Evolutionary conservation across 2,888 invertebrate species (phyloP).

Genomic region (Uropetala carovei): DNA sequence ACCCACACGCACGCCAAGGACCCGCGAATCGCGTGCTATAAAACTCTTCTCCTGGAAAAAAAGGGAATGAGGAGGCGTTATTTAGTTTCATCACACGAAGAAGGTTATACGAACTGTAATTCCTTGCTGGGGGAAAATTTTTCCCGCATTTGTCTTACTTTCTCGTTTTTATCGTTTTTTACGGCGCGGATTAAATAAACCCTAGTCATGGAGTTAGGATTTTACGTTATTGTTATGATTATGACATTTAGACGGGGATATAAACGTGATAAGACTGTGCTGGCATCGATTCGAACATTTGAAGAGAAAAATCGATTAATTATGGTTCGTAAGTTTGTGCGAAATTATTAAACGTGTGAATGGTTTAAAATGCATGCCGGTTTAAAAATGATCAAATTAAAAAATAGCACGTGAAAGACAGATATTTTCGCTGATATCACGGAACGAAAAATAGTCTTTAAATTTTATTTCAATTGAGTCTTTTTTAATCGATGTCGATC

Average conservation of each 20-base stretch:
- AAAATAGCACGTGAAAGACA: too few species aligned
- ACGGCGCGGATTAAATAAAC: neutral
- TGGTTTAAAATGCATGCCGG: too few species aligned
- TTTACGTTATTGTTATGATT: too few species aligned
- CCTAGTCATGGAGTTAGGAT: too few species aligned
- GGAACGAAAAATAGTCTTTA: neutral
- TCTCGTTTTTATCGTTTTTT: slow-evolving; percentile 17
- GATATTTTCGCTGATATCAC: neutral
- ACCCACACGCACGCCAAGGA: neutral
- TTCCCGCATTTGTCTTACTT: neutral
- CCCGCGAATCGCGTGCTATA: neutral
- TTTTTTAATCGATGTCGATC: neutral
- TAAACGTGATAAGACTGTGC: too few species aligned
- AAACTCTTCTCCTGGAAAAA: neutral
- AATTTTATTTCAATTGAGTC: neutral
- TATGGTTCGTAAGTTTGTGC: too few species aligned
- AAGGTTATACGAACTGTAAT: neutral
- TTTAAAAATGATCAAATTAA: too few species aligned
- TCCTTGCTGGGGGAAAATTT: neutral
- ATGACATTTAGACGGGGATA: too few species aligned
- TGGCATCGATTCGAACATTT: too few species aligned
- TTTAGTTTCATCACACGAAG: slow-evolving; percentile 30
- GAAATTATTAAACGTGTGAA: too few species aligned
- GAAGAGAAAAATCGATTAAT: too few species aligned
- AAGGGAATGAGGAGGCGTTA: neutral